A percentile compares a stretch with the other conserved stretches of the same genome.
These are phyloP conservation scores for Drosophila imparisetae DNA, from an alignment of 2,888 invertebrate genomes.

Conservation along the genomic window DNA sequence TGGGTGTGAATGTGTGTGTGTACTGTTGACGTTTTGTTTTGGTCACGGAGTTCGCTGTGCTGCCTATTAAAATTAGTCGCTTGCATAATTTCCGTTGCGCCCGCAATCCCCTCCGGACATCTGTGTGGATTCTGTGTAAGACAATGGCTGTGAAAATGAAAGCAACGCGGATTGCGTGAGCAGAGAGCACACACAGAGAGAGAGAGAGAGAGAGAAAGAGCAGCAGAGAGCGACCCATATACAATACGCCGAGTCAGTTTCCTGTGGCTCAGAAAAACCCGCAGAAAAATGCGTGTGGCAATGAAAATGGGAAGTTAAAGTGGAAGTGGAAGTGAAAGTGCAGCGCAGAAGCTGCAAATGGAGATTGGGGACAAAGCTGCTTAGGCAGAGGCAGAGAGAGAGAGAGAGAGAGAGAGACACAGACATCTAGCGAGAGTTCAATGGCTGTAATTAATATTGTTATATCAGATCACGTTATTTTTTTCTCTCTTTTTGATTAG, in stretches of 20 bases:
- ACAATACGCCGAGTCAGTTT: conserved; percentile 37
- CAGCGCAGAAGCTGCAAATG: conserved; percentile 30
- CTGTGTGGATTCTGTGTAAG: conserved; percentile 41
- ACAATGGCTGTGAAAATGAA: conserved; percentile 39
- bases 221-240: conserved; percentile 11
- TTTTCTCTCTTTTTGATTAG: conserved; percentile 14
- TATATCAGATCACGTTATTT: conserved; percentile 27
- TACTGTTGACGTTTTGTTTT: conserved; percentile 62
- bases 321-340: conserved; percentile 62
- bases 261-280: conserved; percentile 53
- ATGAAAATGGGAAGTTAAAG: conserved; percentile 36
- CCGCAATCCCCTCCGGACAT: conserved; percentile 14
- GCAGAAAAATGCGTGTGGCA: conserved; percentile 60
- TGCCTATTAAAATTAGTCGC: conserved; percentile 68
- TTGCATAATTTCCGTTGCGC: conserved; percentile 63
- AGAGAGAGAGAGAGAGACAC: not conserved
- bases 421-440: conserved; percentile 10
- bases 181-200: not conserved
- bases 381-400: conserved; percentile 8
- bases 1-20: conserved; percentile 24
- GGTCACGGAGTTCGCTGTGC: conserved; percentile 63
- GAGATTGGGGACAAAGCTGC: conserved; percentile 27
- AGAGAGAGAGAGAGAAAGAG: not conserved
- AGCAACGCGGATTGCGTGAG: conserved; percentile 30
- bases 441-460: conserved; percentile 14